phyloP scores from a whole-genome alignment of 2,797 vertebrate species.

The Melanotaenia parkinsoni region DNA sequence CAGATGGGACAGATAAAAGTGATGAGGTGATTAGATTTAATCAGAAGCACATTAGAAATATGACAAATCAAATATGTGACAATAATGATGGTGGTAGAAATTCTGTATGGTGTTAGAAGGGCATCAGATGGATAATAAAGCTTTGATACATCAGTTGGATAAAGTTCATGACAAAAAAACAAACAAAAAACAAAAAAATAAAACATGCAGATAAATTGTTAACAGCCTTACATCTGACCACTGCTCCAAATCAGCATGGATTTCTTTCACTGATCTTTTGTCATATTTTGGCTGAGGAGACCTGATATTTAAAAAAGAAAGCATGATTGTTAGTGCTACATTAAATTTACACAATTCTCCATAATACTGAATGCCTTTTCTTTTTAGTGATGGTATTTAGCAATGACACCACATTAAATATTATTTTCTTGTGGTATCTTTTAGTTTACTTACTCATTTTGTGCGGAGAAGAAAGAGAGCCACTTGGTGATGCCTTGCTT shows the following conservation, averaged over 20 bases:
- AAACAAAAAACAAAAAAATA: neutral
- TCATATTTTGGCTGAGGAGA: constrained; percentile 55
- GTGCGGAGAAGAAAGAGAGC: constrained; percentile 70
- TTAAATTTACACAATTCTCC: neutral
- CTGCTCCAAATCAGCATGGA: constrained; percentile 70
- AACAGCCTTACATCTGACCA: constrained; percentile 76
- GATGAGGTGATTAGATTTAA: neutral
- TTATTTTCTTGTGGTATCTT: neutral
- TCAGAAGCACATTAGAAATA: neutral
- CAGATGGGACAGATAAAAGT: neutral
- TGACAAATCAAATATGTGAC: neutral
- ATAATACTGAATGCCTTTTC: neutral
- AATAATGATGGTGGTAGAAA: neutral
- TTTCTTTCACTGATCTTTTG: constrained; percentile 54
- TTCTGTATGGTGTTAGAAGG: neutral
- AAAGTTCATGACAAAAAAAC: neutral
- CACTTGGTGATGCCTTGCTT: constrained; percentile 72
- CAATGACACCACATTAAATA: neutral
- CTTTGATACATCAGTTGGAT: neutral
- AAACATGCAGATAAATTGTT: neutral
- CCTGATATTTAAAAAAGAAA: constrained; percentile 45
- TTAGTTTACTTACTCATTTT: constrained; percentile 70
- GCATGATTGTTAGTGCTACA: neutral
- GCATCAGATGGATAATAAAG: neutral
- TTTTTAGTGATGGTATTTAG: neutral